Evolutionary conservation across 2,888 invertebrate genomes (phyloP), one percentile per base, ranked within the genome.

Genomic region (Amiota communis): DNA sequence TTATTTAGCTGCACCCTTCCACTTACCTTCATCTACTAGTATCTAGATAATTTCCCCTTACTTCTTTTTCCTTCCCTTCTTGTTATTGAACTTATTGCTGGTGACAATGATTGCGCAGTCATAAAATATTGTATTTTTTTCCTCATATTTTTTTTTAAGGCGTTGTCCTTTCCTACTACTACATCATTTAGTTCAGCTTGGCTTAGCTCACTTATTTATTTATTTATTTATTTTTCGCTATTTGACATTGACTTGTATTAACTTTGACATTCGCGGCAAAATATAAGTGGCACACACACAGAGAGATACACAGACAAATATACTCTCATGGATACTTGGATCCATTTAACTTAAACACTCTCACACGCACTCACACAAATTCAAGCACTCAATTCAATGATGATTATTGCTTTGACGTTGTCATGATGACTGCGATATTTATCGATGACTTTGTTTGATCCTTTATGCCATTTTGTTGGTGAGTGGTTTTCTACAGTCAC

Each of bases 181-280:
- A n/a, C 74, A 79, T 36, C 36, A 80, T 80, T 79, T 74, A 57
- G 77, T 46, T 63, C 73, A 73, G 53, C 51, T 61, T 46, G 15
- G 48, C 70, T 36, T 12, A 17, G 47, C 47, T 46, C 64, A 10
- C 69, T 23, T n/a, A 23, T 69, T 11, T 69, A 69, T 72, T n/a
- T n/a, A n/a, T 68, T 74, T 73, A 53, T 72, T 65, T 74, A n/a
- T 63, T 63, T 63, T 23, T 63, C 15, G 72, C 75, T 76, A 75
- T 76, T 83, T 80, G 78, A 81, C 84, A 79, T 79, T 76, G 78
- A 77, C 79, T 75, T 80, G 78, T 78, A 80, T 82, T 84, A 83
- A 76, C 75, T 83, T 79, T 80, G 81, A 79, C 81, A 81, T 76
- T 80, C 80, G 80, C 80, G 73, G 73, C 72, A 78, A 76, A 78